Evolutionary conservation across 2,113 vertebrate species (phyloP).

Genomic region (Struthio camelus): DNA sequence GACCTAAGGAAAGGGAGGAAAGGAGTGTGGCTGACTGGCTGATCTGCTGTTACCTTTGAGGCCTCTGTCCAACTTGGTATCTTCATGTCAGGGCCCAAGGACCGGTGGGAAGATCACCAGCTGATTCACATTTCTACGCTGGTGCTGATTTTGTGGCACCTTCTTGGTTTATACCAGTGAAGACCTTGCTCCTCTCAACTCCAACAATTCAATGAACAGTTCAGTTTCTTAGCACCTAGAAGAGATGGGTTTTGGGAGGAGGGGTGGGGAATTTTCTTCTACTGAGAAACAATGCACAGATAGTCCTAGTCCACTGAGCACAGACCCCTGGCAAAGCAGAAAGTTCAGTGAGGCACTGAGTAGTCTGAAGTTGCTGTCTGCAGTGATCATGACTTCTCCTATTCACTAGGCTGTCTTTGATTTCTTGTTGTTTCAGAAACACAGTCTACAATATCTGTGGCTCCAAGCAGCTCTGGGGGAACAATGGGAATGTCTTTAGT

Average conservation of each 20-base stretch:
- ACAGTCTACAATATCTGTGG: constrained; percentile 82
- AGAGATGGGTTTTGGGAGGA: neutral
- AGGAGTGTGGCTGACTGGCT: neutral
- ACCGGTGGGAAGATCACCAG: neutral
- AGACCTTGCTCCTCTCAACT: neutral
- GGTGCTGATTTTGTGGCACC: neutral
- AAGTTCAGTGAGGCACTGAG: neutral
- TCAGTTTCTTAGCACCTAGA: neutral
- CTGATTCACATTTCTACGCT: neutral
- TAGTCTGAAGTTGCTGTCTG: neutral
- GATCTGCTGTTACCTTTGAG: neutral
- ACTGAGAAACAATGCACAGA: too few relatives aligned
- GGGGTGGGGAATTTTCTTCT: too few relatives aligned
- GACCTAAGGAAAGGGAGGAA: neutral
- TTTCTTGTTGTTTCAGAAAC: constrained; percentile 80
- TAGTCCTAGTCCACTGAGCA: neutral
- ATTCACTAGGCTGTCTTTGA: neutral
- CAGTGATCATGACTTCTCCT: neutral
- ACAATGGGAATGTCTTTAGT: constrained; percentile 68
- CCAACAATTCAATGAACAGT: neutral
- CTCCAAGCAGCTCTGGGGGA: constrained; percentile 76
- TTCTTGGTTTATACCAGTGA: neutral
- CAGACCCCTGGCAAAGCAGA: neutral
- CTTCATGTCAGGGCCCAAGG: neutral
- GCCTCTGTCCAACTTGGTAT: neutral